A percentile compares a stretch with the other conserved stretches of the same genome.
Conservation (phyloP, 2,113 vertebrate species). For the Nettapus auritus region DNA sequence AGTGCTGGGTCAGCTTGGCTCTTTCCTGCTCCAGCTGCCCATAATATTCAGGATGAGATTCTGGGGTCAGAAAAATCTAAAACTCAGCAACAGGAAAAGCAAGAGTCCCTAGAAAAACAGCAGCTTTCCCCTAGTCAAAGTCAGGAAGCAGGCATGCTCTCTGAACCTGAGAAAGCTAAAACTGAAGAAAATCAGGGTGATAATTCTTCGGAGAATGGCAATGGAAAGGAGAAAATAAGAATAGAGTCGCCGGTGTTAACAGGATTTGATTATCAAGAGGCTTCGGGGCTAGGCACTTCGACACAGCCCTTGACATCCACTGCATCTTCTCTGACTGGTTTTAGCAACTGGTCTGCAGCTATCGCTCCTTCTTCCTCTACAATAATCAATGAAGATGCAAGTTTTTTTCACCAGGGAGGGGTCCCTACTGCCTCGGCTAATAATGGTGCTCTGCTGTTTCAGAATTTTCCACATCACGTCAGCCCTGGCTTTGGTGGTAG, state of each 20-base stretch:
- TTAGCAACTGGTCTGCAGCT: constrained; percentile 98
- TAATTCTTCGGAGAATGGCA: constrained; percentile 87
- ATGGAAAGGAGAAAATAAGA: constrained; percentile 92
- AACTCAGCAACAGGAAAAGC: constrained; percentile 93
- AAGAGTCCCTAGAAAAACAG: constrained; percentile 95
- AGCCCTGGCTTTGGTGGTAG: constrained; percentile 95
- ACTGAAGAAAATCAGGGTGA: constrained; percentile 89
- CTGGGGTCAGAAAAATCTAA: constrained; percentile 97
- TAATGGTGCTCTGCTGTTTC: constrained; percentile 95
- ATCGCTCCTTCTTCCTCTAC: constrained; percentile 94
- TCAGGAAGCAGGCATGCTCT: constrained; percentile 90
- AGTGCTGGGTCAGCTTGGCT: constrained; percentile 96
- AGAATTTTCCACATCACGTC: constrained; percentile 97
- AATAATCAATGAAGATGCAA: constrained; percentile 94
- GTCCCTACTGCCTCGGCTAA: constrained; percentile 90
- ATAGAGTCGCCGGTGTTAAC: constrained; percentile 94
- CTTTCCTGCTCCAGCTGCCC: constrained; percentile 91
- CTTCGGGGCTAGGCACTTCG: constrained; percentile 89
- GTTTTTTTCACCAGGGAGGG: constrained; percentile 93
- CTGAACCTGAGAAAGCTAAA: constrained; percentile 89
- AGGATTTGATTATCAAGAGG: constrained; percentile 96
- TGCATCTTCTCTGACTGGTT: constrained; percentile 93
- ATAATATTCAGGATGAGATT: constrained; percentile 99
- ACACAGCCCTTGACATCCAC: constrained; percentile 92
- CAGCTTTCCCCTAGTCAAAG: constrained; percentile 88